Conservation (phyloP, 2,797 vertebrate species). For the Sternotherus odoratus region DNA sequence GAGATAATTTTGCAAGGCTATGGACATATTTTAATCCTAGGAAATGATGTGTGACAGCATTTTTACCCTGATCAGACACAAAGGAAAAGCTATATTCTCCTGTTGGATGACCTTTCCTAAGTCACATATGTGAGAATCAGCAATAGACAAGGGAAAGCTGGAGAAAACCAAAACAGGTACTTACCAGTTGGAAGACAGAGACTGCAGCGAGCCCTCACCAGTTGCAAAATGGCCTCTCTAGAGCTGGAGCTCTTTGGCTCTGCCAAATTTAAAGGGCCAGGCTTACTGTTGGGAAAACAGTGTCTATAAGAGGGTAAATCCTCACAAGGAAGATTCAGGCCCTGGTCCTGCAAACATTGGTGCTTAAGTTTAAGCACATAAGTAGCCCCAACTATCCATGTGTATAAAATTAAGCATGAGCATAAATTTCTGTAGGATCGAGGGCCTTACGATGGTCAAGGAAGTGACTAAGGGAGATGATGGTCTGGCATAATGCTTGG, state of each 20-base stretch:
- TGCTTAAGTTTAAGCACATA: slow-evolving; percentile 46
- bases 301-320: slow-evolving; percentile 14
- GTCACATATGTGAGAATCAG: neutral
- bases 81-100: slow-evolving; percentile 55
- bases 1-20: slow-evolving; percentile 50
- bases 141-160: neutral
- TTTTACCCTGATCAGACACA: slow-evolving; percentile 20
- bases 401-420: neutral
- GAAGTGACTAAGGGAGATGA: neutral
- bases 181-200: slow-evolving; percentile 20
- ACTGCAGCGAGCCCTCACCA: slow-evolving; percentile 47
- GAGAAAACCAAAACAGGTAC: slow-evolving; percentile 32
- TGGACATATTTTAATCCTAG: slow-evolving; percentile 34
- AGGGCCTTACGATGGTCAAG: neutral
- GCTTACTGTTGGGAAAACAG: slow-evolving; percentile 48
- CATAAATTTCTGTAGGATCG: neutral
- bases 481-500: neutral
- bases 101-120: slow-evolving; percentile 22
- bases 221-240: slow-evolving; percentile 47
- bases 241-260: slow-evolving; percentile 33
- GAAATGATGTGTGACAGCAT: slow-evolving; percentile 21
- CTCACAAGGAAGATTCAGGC: slow-evolving; percentile 45
- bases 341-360: slow-evolving; percentile 20
- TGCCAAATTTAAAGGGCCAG: slow-evolving; percentile 66
- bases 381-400: slow-evolving; percentile 3